Base-by-base conservation (phyloP, 2,888 invertebrate genomes). In the Epirrhoe tristata region DNA sequence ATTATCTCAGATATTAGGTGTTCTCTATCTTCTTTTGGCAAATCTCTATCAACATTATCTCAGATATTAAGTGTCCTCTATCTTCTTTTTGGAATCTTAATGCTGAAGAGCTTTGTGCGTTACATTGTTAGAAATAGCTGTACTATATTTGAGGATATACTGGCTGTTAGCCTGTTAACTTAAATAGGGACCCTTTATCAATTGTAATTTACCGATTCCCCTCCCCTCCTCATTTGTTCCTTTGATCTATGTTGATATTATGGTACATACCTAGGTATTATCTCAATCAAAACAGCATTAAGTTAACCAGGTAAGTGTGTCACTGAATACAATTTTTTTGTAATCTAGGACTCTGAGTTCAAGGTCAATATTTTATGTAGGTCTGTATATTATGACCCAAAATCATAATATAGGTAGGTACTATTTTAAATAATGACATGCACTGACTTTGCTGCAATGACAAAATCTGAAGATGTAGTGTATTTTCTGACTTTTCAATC, bases 301-400 rank as follows among this genome's bases (percentile, higher is more conserved):
- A 46, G 46, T 46, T 46, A 46, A 46, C 14, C n/a, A 46, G 46
- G 46, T 46, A 14, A 46, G n/a, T 46, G 10, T 46, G 46, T 46
- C 46, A 46, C 14, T 46, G 5, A 14, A 46, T 46, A 46, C n/a
- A 1, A 43, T 43, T 46, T n/a, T 3, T 14, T 14, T 14, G 1
- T 12, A 46, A n/a, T 46, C 46, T 46, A 46, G 46, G 14, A 46
- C 46, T n/a, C 5, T 14, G 43, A n/a, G 36, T 10, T 36, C 36
- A 36, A 36, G 36, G 36, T 36, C 36, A 8, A 36, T 8, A 36
- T 36, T 10, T 10, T 46, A 14, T 46, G 5, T 46, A 46, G 46
- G 46, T 46, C 46, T 46, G 36, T 36, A 36, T 36, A 5, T 36
- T 36, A 10, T 5, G 36, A 36, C 10, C 10, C 36, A 36, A 36